These are phyloP conservation scores for Calameuta pallipes DNA, from an alignment of 2,888 invertebrate genomes.

Conservation along the genomic window DNA sequence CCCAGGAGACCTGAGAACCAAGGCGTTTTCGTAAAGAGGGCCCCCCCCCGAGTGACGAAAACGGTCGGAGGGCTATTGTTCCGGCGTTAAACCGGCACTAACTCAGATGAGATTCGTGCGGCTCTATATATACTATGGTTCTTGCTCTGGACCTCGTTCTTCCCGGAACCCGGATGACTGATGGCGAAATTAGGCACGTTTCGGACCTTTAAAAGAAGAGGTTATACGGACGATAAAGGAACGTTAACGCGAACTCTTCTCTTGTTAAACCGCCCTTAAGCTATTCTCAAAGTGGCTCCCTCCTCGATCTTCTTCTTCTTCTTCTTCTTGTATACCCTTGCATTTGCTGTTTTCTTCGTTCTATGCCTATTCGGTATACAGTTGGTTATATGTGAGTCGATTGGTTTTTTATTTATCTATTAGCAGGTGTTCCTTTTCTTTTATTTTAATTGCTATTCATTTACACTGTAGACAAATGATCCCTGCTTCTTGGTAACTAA, in stretches of 20 bases:
- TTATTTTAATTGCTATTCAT: not conserved
- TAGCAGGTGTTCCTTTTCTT: not conserved
- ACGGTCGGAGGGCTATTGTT: conserved; percentile 39
- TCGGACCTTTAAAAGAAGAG: conserved; percentile 25
- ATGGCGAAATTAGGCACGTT: conserved; percentile 44
- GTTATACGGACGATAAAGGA: conserved; percentile 20
- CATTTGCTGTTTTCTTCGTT: not conserved
- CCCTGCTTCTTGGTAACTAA: not conserved
- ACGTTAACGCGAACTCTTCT: not conserved
- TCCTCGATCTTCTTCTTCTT: not conserved
- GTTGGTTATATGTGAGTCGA: not conserved
- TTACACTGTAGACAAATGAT: not conserved
- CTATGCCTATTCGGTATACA: not conserved
- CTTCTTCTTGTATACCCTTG: not conserved
- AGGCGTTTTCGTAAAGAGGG: conserved; percentile 15
- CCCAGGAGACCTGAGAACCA: conserved; percentile 15
- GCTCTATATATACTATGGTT: conserved; percentile 23
- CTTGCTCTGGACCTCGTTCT: conserved; percentile 13
- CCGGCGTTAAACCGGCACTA: conserved; percentile 50
- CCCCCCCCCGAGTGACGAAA: conserved; percentile 27
- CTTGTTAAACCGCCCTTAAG: not conserved
- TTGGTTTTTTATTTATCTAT: not conserved
- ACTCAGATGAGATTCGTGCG: conserved; percentile 47
- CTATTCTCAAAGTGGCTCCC: not conserved
- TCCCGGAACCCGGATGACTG: conserved; percentile 44